These are phyloP conservation scores for Trissonchulus latispiculum DNA, from an alignment of 2,888 invertebrate genomes.

Conservation along the genomic window DNA sequence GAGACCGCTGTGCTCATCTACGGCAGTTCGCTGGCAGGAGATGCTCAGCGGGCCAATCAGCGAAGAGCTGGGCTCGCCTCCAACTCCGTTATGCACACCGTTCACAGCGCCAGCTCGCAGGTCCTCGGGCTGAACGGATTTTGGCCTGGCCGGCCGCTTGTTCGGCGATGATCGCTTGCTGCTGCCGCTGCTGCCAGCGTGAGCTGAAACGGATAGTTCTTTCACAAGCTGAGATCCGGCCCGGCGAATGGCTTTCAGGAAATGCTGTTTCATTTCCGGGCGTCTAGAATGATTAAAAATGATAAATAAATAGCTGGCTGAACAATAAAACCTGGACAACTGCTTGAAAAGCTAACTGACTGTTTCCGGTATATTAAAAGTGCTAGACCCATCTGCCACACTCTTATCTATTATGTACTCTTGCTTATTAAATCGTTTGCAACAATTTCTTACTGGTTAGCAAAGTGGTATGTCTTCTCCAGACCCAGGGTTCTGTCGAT, in stretches of 20 bases:
- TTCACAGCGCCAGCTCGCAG: not conserved
- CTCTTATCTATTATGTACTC: too few species aligned
- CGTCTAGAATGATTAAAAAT: not conserved
- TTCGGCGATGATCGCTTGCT: too few species aligned
- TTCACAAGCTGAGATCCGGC: constrained; percentile 13
- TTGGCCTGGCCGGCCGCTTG: not conserved
- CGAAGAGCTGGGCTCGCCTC: too few species aligned
- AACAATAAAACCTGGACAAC: too few species aligned
- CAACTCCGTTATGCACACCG: too few species aligned
- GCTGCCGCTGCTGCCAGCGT: not conserved
- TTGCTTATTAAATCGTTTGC: too few species aligned
- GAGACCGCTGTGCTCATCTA: not conserved
- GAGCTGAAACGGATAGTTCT: not conserved
- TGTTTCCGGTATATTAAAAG: too few species aligned
- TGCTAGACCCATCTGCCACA: too few species aligned
- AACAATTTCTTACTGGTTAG: constrained; percentile 23
- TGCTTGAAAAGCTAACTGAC: too few species aligned
- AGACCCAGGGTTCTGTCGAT: not conserved
- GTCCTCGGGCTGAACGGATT: not conserved
- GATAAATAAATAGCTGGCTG: too few species aligned
- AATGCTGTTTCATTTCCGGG: constrained; percentile 24
- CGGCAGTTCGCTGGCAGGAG: too few species aligned
- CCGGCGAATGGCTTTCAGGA: constrained; percentile 23
- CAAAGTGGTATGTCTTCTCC: constrained; percentile 23
- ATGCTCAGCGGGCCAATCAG: too few species aligned